These are phyloP conservation scores for Peromyscus nudipes DNA, from an alignment of 2,797 vertebrate genomes.

Conservation along the genomic window DNA sequence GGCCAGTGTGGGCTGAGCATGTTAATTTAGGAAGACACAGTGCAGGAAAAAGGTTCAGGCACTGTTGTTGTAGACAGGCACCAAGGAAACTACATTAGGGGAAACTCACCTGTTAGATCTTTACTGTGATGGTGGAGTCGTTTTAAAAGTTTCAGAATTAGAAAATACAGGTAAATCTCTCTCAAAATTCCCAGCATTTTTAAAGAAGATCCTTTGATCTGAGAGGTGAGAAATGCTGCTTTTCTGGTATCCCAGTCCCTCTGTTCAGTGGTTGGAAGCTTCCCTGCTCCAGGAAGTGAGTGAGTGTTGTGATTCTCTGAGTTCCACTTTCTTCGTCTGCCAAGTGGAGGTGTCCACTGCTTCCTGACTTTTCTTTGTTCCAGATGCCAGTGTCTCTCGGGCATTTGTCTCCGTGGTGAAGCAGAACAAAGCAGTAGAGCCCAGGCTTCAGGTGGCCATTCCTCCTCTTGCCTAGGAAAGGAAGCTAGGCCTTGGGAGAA, in stretches of 20 bases:
- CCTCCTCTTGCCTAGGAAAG: background rate
- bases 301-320: background rate
- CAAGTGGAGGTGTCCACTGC: background rate
- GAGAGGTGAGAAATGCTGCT: background rate
- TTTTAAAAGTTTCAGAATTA: background rate
- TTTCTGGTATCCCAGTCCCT: background rate
- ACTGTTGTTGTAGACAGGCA: background rate
- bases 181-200: background rate
- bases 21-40: background rate
- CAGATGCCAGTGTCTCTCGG: background rate
- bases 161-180: background rate
- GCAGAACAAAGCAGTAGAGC: background rate
- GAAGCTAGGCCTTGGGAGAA: background rate
- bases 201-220: background rate
- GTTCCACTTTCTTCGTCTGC: background rate
- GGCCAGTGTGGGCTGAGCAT: background rate
- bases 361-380: constrained; percentile 8
- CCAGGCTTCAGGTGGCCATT: too few species aligned
- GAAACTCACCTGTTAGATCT: background rate
- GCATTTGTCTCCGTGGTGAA: constrained; percentile 32
- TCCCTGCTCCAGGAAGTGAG: background rate
- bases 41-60: background rate
- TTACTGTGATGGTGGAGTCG: background rate
- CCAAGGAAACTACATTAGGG: background rate
- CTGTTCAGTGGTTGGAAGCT: background rate